Evolutionary conservation across 1,140 invertebrate genomes (phyloP).

Genomic region (Drosophila ironensis): DNA sequence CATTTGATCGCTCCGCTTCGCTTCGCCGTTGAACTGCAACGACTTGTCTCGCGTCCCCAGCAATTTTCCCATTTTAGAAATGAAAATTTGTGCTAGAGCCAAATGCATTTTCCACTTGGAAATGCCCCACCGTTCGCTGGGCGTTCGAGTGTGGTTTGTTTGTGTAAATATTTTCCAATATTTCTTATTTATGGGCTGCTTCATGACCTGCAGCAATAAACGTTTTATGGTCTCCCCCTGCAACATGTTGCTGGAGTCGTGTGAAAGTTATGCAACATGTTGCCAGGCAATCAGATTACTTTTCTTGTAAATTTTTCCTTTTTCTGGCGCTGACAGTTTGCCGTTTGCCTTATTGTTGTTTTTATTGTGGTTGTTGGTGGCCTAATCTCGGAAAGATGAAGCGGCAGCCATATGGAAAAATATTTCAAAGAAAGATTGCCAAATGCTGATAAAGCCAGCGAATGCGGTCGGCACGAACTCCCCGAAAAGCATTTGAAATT

Average conservation of each 20-base stretch:
- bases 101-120: constrained; percentile 55
- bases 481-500: constrained; percentile 70
- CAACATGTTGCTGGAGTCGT: constrained; percentile 19
- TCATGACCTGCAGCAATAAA: constrained; percentile 75
- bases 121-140: not conserved
- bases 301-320: not conserved
- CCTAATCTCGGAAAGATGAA: constrained; percentile 60
- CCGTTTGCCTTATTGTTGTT: constrained; percentile 2
- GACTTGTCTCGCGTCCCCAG: constrained; percentile 7
- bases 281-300: constrained; percentile 14
- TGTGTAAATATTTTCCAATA: constrained; percentile 43
- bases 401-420: constrained; percentile 72
- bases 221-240: constrained; percentile 32
- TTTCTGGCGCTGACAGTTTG: constrained; percentile 32
- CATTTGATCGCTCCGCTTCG: constrained; percentile 5
- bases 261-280: constrained; percentile 10
- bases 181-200: constrained; percentile 65
- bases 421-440: constrained; percentile 74
- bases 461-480: constrained; percentile 63
- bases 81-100: constrained; percentile 21
- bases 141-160: not conserved
- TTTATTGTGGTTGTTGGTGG: constrained; percentile 19
- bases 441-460: constrained; percentile 63
- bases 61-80: constrained; percentile 15
- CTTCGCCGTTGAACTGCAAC: constrained; percentile 24